Conservation (phyloP, 2,113 vertebrate species). For the Cyprinodon brontotheroides region DNA sequence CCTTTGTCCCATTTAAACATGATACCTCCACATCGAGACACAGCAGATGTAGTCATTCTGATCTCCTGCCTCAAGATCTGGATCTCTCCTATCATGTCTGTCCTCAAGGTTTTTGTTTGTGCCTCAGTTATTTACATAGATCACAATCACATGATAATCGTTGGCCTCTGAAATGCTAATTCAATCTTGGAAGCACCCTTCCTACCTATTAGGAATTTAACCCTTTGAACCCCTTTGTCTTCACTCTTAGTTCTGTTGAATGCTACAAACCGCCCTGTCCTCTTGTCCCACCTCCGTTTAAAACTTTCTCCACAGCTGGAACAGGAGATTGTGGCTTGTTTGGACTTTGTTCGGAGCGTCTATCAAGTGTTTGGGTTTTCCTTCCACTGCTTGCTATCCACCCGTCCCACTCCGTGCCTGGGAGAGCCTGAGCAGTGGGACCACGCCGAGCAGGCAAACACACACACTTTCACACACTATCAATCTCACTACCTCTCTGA, state of each 20-base stretch:
- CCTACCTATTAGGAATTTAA: slow-evolving; percentile 12
- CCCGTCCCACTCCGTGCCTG: slow-evolving; percentile 84
- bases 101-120: slow-evolving; percentile 14
- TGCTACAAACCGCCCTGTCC: background rate
- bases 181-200: slow-evolving; percentile 7
- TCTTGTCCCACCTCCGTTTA: background rate
- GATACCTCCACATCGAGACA: slow-evolving; percentile 44
- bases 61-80: slow-evolving; percentile 18
- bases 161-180: slow-evolving; percentile 27
- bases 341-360: slow-evolving; percentile 87
- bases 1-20: slow-evolving; percentile 62
- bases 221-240: background rate
- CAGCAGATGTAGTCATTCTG: slow-evolving; percentile 34
- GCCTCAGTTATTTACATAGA: slow-evolving; percentile 17
- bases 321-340: slow-evolving; percentile 85
- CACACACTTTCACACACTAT: background rate
- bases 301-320: slow-evolving; percentile 79
- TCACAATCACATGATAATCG: slow-evolving; percentile 21
- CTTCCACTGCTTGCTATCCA: slow-evolving; percentile 88
- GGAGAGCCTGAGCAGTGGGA: slow-evolving; percentile 89
- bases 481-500: too few relatives aligned
- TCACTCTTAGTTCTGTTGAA: background rate
- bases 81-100: slow-evolving; percentile 25
- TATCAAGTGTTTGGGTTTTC: slow-evolving; percentile 89
- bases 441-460: slow-evolving; percentile 85